Evolutionary conservation across 1,140 invertebrate species (phyloP).

Genomic region (Daktulosphaira vitifoliae): DNA sequence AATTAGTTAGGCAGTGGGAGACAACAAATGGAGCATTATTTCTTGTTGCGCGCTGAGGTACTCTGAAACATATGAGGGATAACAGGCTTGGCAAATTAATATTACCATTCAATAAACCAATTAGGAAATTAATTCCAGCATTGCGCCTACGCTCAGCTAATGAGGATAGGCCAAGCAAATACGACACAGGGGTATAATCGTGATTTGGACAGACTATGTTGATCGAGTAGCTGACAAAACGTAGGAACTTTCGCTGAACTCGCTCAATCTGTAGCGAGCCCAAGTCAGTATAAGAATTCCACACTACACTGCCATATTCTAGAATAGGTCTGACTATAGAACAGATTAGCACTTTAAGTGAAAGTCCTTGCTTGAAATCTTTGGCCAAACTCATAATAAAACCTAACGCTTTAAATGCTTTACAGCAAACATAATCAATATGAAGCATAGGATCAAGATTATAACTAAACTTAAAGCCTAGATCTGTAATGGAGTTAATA

Average conservation of each 20-base stretch:
- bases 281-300: background rate
- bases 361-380: background rate
- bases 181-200: background rate
- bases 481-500: background rate
- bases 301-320: background rate
- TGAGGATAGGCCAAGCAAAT: background rate
- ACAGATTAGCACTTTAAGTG: background rate
- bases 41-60: no score
- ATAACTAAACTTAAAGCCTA: background rate
- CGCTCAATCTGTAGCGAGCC: background rate
- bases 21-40: no score
- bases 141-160: background rate
- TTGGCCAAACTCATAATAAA: background rate
- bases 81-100: no score
- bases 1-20: no score
- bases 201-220: background rate
- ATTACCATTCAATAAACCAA: no score
- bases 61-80: no score
- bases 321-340: background rate
- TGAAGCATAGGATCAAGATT: background rate
- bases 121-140: background rate
- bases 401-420: background rate
- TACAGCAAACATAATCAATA: background rate
- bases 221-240: background rate
- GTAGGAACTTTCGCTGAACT: background rate